Conservation (phyloP, 2,797 vertebrate species). For the Phoeniculus purpureus region DNA sequence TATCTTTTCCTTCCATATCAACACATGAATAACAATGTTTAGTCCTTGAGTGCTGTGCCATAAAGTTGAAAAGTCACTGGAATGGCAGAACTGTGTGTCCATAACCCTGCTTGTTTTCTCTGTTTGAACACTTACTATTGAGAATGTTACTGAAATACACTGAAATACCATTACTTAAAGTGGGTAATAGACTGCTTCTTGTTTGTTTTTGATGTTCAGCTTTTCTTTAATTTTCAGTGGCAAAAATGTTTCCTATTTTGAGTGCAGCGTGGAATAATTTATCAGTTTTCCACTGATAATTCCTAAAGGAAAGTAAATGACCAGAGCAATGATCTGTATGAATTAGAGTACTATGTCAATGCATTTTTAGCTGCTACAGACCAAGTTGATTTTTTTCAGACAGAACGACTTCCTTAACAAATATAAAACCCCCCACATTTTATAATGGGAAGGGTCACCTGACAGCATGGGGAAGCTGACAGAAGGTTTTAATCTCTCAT, state of each 20-base stretch:
- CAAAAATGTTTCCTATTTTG: not conserved
- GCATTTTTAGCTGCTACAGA: not conserved
- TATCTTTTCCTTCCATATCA: not conserved
- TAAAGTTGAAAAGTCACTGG: not conserved
- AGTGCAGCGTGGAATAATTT: not conserved
- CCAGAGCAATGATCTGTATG: not conserved
- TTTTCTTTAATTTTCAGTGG: not conserved
- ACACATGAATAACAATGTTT: not conserved
- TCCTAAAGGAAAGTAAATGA: not conserved
- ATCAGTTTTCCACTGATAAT: not conserved
- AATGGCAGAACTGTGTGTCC: not conserved
- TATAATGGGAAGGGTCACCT: not conserved
- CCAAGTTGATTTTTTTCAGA: not conserved
- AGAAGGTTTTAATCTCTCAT: not conserved
- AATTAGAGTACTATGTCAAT: not conserved
- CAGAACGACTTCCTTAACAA: not conserved
- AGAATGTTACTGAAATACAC: not conserved
- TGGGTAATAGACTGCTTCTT: not conserved
- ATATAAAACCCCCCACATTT: not conserved
- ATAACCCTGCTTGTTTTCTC: not conserved
- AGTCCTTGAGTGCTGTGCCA: not conserved
- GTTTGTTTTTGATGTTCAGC: not conserved
- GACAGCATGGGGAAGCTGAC: not conserved
- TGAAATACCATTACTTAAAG: not conserved
- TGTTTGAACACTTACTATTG: accelerated